These are phyloP conservation scores for Toxostoma redivivum DNA, from an alignment of 2,113 vertebrate genomes.

Conservation along the genomic window DNA sequence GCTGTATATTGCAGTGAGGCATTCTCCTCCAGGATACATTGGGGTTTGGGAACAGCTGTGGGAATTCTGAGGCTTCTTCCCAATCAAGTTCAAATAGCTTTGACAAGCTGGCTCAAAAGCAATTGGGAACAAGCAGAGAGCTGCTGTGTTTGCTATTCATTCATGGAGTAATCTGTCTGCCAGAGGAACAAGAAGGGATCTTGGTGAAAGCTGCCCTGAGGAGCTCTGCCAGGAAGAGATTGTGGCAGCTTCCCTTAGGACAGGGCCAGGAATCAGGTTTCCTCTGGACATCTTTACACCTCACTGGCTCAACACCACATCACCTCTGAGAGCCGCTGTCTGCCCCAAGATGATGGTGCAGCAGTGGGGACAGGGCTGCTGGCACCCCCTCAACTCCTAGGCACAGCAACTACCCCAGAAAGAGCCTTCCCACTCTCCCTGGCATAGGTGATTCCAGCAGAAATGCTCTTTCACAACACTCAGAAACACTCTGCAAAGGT, in stretches of 20 bases:
- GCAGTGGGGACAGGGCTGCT: not conserved
- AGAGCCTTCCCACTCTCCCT: not conserved
- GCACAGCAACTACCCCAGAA: not conserved
- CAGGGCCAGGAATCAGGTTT: not conserved
- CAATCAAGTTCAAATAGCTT: not conserved
- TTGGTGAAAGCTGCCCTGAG: rapidly evolving
- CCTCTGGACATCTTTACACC: not conserved
- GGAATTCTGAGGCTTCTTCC: not conserved
- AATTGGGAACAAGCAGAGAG: not conserved
- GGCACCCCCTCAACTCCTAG: not conserved
- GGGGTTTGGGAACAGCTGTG: not conserved
- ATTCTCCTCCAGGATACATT: not conserved
- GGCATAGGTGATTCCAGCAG: not conserved
- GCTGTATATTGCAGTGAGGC: not conserved
- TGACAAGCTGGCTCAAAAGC: not conserved
- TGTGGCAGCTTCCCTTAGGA: not conserved
- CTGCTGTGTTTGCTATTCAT: not conserved
- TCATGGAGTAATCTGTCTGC: not conserved
- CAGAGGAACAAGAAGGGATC: not conserved
- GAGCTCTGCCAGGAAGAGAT: not conserved
- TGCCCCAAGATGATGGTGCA: not conserved
- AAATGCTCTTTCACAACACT: not conserved
- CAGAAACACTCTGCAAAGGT: not conserved
- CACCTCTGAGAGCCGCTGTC: not conserved
- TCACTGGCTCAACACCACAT: rapidly evolving